These are phyloP conservation scores for Pipistrellus pygmaeus DNA, from an alignment of 2,797 vertebrate species.

Conservation along the genomic window DNA sequence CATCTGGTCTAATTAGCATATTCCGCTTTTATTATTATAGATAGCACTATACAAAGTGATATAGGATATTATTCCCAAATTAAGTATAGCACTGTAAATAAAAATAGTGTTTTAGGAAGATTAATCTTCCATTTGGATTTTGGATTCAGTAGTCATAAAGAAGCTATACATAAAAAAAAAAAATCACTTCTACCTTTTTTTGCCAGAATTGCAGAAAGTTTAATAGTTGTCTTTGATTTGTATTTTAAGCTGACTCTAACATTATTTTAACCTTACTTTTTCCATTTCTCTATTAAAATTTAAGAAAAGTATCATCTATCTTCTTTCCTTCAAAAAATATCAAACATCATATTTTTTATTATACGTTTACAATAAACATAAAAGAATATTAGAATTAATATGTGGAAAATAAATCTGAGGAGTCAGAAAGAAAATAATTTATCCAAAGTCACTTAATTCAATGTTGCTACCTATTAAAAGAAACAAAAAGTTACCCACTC, in stretches of 20 bases:
- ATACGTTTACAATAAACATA: not conserved
- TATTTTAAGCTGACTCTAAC: not conserved
- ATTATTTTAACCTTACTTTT: not conserved
- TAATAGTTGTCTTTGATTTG: not conserved
- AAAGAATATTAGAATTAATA: not conserved
- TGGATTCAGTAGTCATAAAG: not conserved
- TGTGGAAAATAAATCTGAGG: not conserved
- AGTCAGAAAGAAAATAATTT: not conserved
- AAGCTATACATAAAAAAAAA: not conserved
- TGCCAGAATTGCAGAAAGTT: not conserved
- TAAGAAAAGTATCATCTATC: not conserved
- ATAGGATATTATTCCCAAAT: not conserved
- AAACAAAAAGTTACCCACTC: not conserved
- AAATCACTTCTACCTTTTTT: not conserved
- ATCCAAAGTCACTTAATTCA: not conserved
- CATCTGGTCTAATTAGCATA: too few species aligned
- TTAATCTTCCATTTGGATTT: conserved; percentile 1
- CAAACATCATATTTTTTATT: not conserved
- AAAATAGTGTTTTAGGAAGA: not conserved
- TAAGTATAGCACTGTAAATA: not conserved
- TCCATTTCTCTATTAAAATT: conserved; percentile 1
- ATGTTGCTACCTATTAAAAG: not conserved
- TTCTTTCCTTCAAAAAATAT: conserved; percentile 45
- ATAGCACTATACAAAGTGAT: not conserved
- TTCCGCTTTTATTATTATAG: too few species aligned